Conservation (phyloP, 2,797 vertebrate genomes). For the Betta splendens region DNA sequence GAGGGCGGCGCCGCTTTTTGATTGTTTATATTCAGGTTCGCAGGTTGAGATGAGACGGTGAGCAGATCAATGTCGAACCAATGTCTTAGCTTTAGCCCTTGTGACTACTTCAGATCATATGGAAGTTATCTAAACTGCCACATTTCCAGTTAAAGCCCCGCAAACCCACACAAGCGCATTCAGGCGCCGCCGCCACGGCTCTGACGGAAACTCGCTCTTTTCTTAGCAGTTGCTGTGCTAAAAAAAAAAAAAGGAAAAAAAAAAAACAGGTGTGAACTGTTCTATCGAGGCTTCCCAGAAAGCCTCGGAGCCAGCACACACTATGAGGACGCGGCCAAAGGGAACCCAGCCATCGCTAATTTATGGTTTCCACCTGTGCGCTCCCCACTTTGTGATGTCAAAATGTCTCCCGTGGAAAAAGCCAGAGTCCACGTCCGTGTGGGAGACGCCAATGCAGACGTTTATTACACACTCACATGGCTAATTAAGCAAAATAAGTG, state of each 20-base stretch:
- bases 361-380: not conserved
- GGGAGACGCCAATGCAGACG: not conserved
- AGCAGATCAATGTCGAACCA: too few species aligned
- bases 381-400: not conserved
- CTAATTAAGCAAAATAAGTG: not conserved
- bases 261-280: not conserved
- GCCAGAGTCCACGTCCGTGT: not conserved
- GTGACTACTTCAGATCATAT: too few species aligned
- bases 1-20: not conserved
- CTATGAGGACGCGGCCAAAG: not conserved
- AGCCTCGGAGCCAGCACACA: not conserved
- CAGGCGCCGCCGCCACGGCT: too few species aligned
- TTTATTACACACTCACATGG: not conserved
- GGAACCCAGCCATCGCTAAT: not conserved
- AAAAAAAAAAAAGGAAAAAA: too few species aligned
- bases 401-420: not conserved
- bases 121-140: not conserved
- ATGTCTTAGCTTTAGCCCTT: too few species aligned
- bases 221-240: not conserved
- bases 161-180: not conserved
- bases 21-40: too few species aligned
- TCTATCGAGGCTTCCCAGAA: not conserved
- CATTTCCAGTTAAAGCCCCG: not conserved
- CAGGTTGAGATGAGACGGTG: too few species aligned
- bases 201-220: too few species aligned